Evolutionary conservation across 2,113 vertebrate genomes (phyloP), one percentile per base, ranked within the genome.

Genomic region (Cephalopholis sonnerati): DNA sequence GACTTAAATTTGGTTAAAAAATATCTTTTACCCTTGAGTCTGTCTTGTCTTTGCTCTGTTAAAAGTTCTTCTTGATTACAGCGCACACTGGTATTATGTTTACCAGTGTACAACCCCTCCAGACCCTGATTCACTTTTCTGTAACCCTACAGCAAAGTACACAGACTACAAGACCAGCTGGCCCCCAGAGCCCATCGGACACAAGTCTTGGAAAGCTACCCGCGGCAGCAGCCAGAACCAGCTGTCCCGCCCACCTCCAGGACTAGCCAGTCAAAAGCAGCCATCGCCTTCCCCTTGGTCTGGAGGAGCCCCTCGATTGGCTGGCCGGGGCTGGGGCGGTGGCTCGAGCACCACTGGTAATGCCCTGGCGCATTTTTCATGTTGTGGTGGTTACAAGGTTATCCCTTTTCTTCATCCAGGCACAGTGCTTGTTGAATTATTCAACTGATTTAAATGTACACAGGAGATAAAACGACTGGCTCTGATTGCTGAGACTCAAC

Each of bases 101-200:
- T 24, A 11, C 8, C 36, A 63, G 7, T 55, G 24, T 13, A 32
- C 32, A 44, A 44, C 11, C 10, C 9, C 11, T 44, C 41, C 9
- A 18, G 18, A 29, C 16, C 55, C 46, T 89, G 17, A 44, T 74
- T 74, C 2, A 24, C 78, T 54, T 57, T 48, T 58, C 29, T 58
- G n/a, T 70, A 25, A n/a, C 46, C 24, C 46, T 57, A 25, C 68
- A 99, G 98, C 96, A 97, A 99, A 99, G 96, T 99, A 98, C 95
- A 95, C 95, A 92, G 98, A 99, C 94, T 99, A 98, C 91, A 99
- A 99, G 97, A 97, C 97, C 94, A 97, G 97, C 90, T 99, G 98
- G 98, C 98, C 98, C 90, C 98, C 98, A 90, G 98, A 99, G 93
- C 98, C 98, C 88, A 99, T 99, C 85, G 98, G 98, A 96, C 98